Percentiles rank a stretch among this genome's conserved stretches.
These are phyloP conservation scores for Halcyon badia DNA, from an alignment of 2,797 vertebrate species.

Conservation along the genomic window DNA sequence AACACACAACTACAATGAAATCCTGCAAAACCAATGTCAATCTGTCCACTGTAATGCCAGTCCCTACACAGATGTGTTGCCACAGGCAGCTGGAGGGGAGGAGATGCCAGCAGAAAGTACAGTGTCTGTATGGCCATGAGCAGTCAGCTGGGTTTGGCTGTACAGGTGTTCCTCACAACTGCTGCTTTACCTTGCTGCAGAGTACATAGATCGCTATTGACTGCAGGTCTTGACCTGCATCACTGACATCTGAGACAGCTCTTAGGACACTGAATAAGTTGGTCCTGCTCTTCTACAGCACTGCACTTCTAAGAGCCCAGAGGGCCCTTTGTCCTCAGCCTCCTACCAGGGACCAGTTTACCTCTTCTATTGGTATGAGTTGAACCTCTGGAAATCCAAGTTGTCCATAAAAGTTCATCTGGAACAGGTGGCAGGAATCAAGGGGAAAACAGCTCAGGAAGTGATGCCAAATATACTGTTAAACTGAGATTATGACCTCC, in stretches of 20 bases:
- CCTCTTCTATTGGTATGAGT: neutral
- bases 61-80: neutral
- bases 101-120: neutral
- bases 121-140: neutral
- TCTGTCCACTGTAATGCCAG: neutral
- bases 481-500: neutral
- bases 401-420: neutral
- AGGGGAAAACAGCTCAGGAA: neutral
- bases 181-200: neutral
- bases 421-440: neutral
- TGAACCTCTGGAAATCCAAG: neutral
- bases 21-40: neutral
- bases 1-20: neutral
- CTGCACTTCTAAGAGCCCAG: neutral
- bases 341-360: neutral
- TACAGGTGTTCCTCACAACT: neutral
- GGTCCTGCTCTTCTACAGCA: neutral
- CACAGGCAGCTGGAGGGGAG: neutral
- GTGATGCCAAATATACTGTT: neutral
- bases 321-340: accelerated
- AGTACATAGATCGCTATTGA: neutral
- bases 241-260: accelerated
- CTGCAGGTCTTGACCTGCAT: neutral
- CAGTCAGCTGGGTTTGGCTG: neutral
- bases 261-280: neutral